phyloP scores from a whole-genome alignment of 1,140 invertebrate species.

The Liolophura sinensis region DNA sequence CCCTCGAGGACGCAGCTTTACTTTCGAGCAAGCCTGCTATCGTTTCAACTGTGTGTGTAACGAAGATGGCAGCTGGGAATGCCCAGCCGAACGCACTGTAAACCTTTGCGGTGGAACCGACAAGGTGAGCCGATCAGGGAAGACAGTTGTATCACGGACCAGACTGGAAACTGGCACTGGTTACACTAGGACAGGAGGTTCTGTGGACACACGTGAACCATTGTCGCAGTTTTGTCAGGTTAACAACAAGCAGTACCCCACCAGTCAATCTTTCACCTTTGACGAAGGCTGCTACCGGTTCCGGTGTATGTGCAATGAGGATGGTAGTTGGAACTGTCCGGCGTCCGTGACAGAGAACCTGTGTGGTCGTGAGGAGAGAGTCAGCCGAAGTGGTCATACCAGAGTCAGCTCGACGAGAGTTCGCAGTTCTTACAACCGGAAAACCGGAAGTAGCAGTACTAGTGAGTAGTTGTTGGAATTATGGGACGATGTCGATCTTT shows the following conservation, averaged over 20 bases:
- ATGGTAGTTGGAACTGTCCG: constrained; percentile 35
- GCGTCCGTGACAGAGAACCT: not conserved
- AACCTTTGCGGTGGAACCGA: not conserved
- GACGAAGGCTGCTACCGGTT: constrained; percentile 25
- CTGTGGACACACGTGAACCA: not conserved
- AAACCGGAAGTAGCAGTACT: too few relatives aligned
- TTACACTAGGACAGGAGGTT: constrained; percentile 7
- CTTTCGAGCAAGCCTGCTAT: constrained; percentile 16
- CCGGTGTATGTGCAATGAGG: constrained; percentile 31
- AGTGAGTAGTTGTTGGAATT: too few relatives aligned
- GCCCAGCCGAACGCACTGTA: not conserved
- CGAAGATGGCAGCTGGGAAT: constrained; percentile 19
- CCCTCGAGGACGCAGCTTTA: constrained; percentile 13
- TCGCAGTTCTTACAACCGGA: too few relatives aligned
- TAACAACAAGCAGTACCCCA: constrained; percentile 12
- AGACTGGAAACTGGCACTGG: constrained; percentile 19
- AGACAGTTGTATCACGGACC: constrained; percentile 21
- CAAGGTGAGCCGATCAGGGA: constrained; percentile 1
- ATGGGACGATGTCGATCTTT: too few relatives aligned
- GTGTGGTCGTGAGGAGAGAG: too few relatives aligned
- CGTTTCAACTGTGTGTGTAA: constrained; percentile 22
- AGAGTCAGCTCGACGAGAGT: too few relatives aligned
- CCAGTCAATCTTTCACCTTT: constrained; percentile 22
- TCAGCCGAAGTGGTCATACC: too few relatives aligned
- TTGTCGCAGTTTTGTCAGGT: constrained; percentile 20